These are phyloP conservation scores for Hipposideros larvatus DNA, from an alignment of 2,797 vertebrate species.

Conservation along the genomic window DNA sequence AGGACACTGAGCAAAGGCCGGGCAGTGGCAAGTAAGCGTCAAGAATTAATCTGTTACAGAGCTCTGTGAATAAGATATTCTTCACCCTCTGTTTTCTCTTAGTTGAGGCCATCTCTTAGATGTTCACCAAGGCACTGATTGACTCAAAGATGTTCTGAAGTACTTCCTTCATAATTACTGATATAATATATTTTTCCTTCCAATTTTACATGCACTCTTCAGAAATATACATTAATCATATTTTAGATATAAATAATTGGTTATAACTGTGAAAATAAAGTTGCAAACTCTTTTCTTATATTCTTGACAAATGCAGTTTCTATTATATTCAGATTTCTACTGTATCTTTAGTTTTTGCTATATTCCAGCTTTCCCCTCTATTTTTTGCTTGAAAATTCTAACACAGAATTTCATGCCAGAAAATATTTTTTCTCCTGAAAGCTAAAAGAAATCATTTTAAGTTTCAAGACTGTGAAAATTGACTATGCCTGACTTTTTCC, in stretches of 20 bases:
- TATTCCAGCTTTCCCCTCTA: slow-evolving; percentile 74
- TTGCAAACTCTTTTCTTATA: slow-evolving; percentile 56
- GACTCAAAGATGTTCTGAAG: not conserved
- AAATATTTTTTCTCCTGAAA: slow-evolving; percentile 62
- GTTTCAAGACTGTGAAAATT: slow-evolving; percentile 82
- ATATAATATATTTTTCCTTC: not conserved
- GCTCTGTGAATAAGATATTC: not conserved
- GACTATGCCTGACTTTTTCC: slow-evolving; percentile 80
- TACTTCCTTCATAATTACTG: not conserved
- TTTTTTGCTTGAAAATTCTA: slow-evolving; percentile 81
- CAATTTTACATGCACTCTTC: not conserved
- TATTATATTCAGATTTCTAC: slow-evolving; percentile 72
- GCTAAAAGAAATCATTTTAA: slow-evolving; percentile 81
- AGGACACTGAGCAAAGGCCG: not conserved
- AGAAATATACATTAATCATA: slow-evolving; percentile 14
- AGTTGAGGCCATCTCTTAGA: not conserved
- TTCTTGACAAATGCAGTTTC: slow-evolving; percentile 72
- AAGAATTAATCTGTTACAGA: not conserved
- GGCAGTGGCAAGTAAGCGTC: not conserved
- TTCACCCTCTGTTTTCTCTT: not conserved
- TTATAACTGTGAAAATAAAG: slow-evolving; percentile 32
- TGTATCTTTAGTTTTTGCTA: slow-evolving; percentile 55
- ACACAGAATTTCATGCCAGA: slow-evolving; percentile 75
- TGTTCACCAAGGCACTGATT: not conserved
- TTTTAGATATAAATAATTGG: slow-evolving; percentile 58